Percentiles rank a stretch among this genome's conserved stretches.
phyloP scores from a whole-genome alignment of 2,113 vertebrate species.

The Oxyruncus cristatus region DNA sequence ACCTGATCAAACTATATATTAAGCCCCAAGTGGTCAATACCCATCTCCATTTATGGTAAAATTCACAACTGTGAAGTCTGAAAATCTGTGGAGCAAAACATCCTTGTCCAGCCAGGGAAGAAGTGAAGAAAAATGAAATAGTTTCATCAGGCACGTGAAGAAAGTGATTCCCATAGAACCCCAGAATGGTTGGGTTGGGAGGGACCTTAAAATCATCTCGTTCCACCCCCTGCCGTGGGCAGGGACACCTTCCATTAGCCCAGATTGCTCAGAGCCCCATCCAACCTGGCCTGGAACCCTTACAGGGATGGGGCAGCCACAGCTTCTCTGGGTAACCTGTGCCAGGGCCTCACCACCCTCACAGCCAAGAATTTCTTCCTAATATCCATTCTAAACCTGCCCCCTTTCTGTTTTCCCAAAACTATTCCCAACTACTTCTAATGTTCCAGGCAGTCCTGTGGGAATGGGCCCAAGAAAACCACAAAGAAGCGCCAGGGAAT shows the following conservation, averaged over 20 bases:
- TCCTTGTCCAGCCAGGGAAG: neutral
- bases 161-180: neutral
- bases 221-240: neutral
- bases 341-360: neutral
- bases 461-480: neutral
- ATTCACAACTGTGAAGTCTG: neutral
- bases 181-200: neutral
- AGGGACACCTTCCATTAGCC: neutral
- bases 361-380: neutral
- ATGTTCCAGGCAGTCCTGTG: neutral
- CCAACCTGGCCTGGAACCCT: neutral
- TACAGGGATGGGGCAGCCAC: neutral
- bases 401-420: neutral
- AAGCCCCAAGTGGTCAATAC: neutral
- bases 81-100: neutral
- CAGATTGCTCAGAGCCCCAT: neutral
- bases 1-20: neutral
- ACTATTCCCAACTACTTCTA: neutral
- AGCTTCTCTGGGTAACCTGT: neutral
- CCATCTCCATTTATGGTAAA: neutral
- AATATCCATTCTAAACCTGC: neutral
- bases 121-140: neutral
- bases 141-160: neutral
- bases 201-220: neutral
- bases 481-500: neutral